These are phyloP conservation scores for Petroica traversi DNA, from an alignment of 2,113 vertebrate species.

Conservation along the genomic window DNA sequence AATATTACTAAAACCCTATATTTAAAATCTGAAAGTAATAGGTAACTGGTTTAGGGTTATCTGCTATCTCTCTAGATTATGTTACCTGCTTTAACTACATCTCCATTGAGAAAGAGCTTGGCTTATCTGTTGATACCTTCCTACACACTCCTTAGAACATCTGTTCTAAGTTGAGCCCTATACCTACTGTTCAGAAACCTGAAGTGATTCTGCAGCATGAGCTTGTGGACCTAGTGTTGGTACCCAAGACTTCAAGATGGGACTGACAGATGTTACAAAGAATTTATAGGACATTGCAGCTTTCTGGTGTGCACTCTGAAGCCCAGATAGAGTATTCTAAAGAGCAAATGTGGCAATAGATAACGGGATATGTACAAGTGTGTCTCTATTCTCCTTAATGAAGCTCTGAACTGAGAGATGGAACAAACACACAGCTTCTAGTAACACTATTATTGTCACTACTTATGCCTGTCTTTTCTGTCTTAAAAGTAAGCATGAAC, in stretches of 20 bases:
- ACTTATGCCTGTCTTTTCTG: background rate
- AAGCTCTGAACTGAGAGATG: background rate
- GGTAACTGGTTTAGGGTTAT: background rate
- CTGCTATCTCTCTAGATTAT: background rate
- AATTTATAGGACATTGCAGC: background rate
- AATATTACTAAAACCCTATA: background rate
- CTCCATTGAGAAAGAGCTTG: background rate
- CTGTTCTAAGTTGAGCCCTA: background rate
- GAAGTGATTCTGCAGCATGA: background rate
- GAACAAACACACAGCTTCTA: background rate
- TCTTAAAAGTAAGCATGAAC: background rate
- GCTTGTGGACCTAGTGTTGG: background rate
- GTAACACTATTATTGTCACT: background rate
- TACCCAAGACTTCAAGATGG: background rate
- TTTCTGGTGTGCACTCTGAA: background rate
- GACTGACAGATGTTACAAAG: background rate
- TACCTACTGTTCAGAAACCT: background rate
- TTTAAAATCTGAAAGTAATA: background rate
- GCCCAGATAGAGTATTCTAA: background rate
- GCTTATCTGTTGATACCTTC: background rate
- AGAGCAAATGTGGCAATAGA: background rate
- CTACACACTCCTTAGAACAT: background rate
- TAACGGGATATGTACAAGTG: background rate
- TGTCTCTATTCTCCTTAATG: background rate
- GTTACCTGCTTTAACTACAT: background rate